Conservation (phyloP, 1,140 invertebrate species). For the Caerostris darwini region DNA sequence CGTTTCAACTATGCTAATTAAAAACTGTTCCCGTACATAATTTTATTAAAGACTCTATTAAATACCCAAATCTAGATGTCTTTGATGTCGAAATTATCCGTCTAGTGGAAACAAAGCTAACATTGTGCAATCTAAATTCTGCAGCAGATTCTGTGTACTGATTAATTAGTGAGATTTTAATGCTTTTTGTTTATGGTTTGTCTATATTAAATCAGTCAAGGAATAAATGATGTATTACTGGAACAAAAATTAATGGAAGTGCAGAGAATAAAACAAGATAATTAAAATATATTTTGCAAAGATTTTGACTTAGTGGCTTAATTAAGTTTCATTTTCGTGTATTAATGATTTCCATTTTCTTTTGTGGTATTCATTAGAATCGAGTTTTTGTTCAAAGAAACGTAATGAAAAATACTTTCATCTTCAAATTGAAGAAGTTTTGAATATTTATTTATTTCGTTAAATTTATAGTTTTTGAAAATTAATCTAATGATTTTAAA, state of each 20-base stretch:
- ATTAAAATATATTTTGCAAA: not conserved
- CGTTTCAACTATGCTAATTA: not conserved
- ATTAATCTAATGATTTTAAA: no score
- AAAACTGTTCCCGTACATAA: not conserved
- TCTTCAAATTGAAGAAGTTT: no score
- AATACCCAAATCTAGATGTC: not conserved
- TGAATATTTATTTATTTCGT: no score
- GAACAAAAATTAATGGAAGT: not conserved
- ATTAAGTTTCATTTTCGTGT: constrained; percentile 3
- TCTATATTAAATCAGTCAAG: not conserved
- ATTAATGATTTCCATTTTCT: not conserved
- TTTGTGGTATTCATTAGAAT: not conserved
- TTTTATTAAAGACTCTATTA: constrained; percentile 11
- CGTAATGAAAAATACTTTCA: no score
- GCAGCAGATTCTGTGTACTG: not conserved
- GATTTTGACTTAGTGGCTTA: not conserved
- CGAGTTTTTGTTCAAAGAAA: not conserved
- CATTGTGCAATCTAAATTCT: not conserved
- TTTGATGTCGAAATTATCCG: not conserved
- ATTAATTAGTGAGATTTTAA: not conserved
- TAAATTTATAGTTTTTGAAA: no score
- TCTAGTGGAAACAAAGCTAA: not conserved
- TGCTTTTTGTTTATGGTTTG: not conserved
- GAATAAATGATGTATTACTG: not conserved
- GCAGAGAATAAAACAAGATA: not conserved